Base-by-base conservation (phyloP, 1,140 invertebrate species). In the Penaeus chinensis region DNA sequence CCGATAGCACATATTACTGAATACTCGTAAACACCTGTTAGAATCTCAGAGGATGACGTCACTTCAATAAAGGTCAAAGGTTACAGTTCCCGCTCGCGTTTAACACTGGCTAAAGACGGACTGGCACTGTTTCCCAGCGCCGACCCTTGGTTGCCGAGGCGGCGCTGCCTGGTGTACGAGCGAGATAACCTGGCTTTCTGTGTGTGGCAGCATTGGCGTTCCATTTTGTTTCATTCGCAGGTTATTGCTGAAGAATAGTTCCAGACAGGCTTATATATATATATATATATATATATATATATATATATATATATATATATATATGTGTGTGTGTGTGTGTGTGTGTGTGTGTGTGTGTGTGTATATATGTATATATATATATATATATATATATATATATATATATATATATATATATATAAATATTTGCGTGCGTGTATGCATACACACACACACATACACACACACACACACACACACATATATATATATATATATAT, bases 1-100 rank as follows among this genome's bases (percentile, higher is more conserved):
- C 24, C 7, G 37, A 18, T 63, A 54, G 60, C 63, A 62, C 37
- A 37, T 54, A 37, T 27, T 66, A 47, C 20, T 71, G 65, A 63
- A 83, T 83, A 83, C 81, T 65, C 81, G 63, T 83, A 54, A 47
- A 83, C 81, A 83, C 81, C 81, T 83, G 81, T 83, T 83, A 83
- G 81, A 83, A 83, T 83, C 81, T 66, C 37, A n/a, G 69, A 71
- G 1, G 81, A 54, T 83, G 81, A 83, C 81, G 81, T 83, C 81
- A 83, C 81, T 47, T 54, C 65, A 71, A 71, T 71, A 83, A 83
- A 66, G 81, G 69, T 66, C 69, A 83, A 83, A 66, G 65, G 69
- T 69, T 32, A 66, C 20, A 42, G 19, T 83, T 69, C 81, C 81
- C 81, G 60, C 81, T 83, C 65, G 81, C 81, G 60, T 83, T 65